A percentile compares a stretch with the other conserved stretches of the same genome.
Conservation (phyloP, 2,888 invertebrate genomes). For the Laothoe populi region DNA sequence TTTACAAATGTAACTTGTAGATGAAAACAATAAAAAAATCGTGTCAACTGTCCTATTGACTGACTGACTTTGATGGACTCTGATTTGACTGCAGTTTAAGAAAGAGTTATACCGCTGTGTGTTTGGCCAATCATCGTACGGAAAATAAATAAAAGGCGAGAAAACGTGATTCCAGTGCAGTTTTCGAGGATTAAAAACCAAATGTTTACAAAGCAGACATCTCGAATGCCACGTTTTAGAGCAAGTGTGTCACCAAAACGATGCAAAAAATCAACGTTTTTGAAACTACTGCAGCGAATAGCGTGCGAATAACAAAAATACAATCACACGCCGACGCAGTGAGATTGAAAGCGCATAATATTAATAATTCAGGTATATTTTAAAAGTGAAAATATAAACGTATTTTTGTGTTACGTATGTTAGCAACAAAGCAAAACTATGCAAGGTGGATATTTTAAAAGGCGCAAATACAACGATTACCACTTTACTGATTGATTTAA, state of each 20-base stretch:
- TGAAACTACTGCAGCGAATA: slow-evolving; percentile 14
- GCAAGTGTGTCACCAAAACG: slow-evolving; percentile 19
- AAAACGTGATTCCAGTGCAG: slow-evolving; percentile 8
- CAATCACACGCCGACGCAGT: slow-evolving; percentile 1
- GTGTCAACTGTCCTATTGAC: too few relatives aligned
- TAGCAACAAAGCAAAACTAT: too few relatives aligned
- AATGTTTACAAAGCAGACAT: slow-evolving; percentile 21
- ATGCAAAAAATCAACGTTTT: slow-evolving; percentile 9
- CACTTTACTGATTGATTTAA: too few relatives aligned
- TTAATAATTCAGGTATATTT: not conserved
- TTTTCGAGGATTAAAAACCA: slow-evolving; percentile 14
- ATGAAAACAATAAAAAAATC: too few relatives aligned
- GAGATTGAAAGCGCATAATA: not conserved
- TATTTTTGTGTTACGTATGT: too few relatives aligned
- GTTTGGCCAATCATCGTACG: not conserved
- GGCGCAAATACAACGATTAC: too few relatives aligned
- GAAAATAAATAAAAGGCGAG: slow-evolving; percentile 6
- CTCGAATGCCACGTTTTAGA: slow-evolving; percentile 16
- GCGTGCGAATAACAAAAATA: slow-evolving; percentile 16
- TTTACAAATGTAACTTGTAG: too few relatives aligned
- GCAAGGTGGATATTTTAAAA: too few relatives aligned
- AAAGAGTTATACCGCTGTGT: not conserved
- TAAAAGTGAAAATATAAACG: not conserved
- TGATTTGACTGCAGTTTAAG: not conserved
- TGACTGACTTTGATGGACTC: too few relatives aligned